Conservation (phyloP, 2,113 vertebrate species). For the Gymnarchus niloticus region DNA sequence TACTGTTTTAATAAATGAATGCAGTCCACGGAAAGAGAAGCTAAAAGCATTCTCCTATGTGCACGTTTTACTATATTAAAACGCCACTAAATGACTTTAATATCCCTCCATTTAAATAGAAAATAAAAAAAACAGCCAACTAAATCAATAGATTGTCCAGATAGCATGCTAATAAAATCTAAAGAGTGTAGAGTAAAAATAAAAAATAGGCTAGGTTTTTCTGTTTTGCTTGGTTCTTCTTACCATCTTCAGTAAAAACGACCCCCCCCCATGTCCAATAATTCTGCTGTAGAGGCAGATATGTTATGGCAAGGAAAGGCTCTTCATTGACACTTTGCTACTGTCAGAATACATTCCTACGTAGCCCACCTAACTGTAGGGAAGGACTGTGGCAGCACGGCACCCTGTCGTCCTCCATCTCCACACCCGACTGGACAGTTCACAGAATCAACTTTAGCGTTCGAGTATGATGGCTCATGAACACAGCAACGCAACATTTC, state of each 20-base stretch:
- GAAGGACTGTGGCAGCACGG: not conserved
- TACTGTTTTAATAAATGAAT: not conserved
- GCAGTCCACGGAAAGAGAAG: not conserved
- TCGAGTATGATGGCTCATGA: not conserved
- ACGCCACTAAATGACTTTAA: not conserved
- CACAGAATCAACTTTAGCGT: not conserved
- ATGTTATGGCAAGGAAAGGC: not conserved
- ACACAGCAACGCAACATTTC: not conserved
- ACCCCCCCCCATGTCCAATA: not conserved
- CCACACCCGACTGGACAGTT: not conserved
- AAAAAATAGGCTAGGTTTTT: not conserved
- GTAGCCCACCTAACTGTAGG: not conserved
- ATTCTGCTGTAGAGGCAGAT: not conserved
- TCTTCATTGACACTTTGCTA: not conserved
- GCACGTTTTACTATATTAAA: not conserved
- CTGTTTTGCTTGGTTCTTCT: not conserved
- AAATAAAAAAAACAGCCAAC: not conserved
- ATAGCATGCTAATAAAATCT: too few relatives aligned
- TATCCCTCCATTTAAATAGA: not conserved
- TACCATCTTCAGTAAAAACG: not conserved
- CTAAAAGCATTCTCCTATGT: too few relatives aligned
- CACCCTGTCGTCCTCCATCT: not conserved
- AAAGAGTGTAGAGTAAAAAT: too few relatives aligned
- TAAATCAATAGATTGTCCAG: not conserved
- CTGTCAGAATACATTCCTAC: slow-evolving; percentile 2